Base-by-base conservation (phyloP, 1,140 invertebrate species). In the Ceratina calcarata region DNA sequence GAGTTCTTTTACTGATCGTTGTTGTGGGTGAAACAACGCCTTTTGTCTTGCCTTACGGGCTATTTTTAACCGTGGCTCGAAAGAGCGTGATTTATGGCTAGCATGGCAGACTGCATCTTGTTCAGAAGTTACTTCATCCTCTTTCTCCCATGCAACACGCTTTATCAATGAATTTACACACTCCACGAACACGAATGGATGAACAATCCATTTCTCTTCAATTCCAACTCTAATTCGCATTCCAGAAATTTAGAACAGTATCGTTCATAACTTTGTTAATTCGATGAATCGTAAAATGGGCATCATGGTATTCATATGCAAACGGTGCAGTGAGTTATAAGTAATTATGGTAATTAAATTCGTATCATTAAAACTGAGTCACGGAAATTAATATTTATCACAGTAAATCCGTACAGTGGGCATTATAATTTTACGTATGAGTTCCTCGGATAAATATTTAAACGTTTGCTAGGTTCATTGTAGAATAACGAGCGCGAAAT, bases 1-100 rank as follows among this genome's bases (percentile, higher is more conserved):
- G n/a, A 27, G 37, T n/a, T 10, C 32, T 49, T 37, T 72, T 45
- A 62, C 8, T 61, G 22, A 61, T 62, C 70, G 57, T 61, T 49
- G 20, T 24, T 22, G n/a, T n/a, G 22, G n/a, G 58, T 12, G 24
- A 62, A 58, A 16, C 22, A 8, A 20, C 37, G 37, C 16, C 58
- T 72, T 61, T 72, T 61, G 58, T 72, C 58, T 51, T 51, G 22
- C 49, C 70, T 27, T 15, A 10, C 55, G 27, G 4, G 12, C 70
- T 72, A 61, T 72, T 72, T 72, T 72, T 51, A 72, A 61, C 70
- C 70, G 16, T 10, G 15, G 13, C 58, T 62, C 37, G 70, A 51
- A 45, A 27, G 8, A 16, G 16, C n/a, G 20, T 62, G 70, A 72
- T 72, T 61, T 51, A 72, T 24, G 22, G 22, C 3, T 22, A 12